A percentile compares a stretch with the other conserved stretches of the same genome.
Evolutionary conservation across 2,797 vertebrate species (phyloP).

Genomic region (Clarias pachynema): DNA sequence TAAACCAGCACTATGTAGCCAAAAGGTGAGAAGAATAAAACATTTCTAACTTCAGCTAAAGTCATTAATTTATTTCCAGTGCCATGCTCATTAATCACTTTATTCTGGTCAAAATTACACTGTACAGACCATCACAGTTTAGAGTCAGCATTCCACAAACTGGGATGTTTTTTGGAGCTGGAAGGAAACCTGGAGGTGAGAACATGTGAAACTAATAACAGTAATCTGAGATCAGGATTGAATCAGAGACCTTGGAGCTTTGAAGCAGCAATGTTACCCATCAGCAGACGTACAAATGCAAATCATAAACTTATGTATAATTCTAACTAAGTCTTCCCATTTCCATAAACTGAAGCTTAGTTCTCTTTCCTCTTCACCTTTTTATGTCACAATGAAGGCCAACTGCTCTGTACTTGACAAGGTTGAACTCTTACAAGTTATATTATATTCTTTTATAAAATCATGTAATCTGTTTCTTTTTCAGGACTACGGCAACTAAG

Average conservation of each 20-base stretch:
- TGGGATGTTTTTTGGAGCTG: not conserved
- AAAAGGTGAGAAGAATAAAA: no score
- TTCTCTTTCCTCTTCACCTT: not conserved
- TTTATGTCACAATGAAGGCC: not conserved
- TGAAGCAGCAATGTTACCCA: not conserved
- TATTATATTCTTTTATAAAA: not conserved
- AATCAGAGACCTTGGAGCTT: not conserved
- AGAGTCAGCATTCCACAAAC: not conserved
- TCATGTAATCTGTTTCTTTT: not conserved
- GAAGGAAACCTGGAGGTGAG: not conserved
- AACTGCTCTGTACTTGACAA: not conserved
- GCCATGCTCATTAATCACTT: not conserved
- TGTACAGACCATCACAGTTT: not conserved
- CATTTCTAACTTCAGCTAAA: not conserved
- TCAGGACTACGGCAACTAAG: not conserved
- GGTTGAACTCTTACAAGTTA: not conserved
- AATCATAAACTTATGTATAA: not conserved
- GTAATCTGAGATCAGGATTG: not conserved
- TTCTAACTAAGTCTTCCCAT: no score
- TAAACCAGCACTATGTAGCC: no score
- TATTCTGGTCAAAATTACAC: not conserved
- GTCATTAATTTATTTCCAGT: not conserved
- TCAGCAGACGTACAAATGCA: not conserved
- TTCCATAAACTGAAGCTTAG: not conserved
- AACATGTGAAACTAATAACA: not conserved